Evolutionary conservation across 2,888 invertebrate species (phyloP).

Genomic region (Capitulum mitella): DNA sequence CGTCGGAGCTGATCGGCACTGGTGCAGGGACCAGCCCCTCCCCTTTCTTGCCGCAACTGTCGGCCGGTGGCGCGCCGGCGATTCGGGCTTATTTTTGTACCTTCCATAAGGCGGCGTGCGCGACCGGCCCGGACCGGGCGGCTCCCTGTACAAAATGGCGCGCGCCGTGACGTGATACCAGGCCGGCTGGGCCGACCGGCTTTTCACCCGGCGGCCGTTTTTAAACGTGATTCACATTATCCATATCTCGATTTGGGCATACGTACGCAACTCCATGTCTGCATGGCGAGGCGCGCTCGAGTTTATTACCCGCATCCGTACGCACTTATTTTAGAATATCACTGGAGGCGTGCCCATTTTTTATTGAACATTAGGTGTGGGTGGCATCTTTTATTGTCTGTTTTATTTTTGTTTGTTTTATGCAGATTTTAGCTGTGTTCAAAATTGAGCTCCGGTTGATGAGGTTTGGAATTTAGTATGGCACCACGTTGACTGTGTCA

Average conservation of each 20-base stretch:
- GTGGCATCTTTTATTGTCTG: neutral
- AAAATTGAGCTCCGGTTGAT: neutral
- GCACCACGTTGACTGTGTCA: neutral
- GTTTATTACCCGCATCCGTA: neutral
- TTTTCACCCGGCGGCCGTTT: conserved; percentile 12
- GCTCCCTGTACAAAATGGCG: conserved; percentile 9
- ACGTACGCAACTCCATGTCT: neutral
- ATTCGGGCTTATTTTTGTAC: conserved; percentile 7
- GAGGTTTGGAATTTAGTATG: neutral
- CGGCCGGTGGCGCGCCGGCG: neutral
- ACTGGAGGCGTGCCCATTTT: neutral
- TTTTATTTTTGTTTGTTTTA: neutral
- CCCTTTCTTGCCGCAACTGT: too few species aligned
- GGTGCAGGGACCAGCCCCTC: too few species aligned
- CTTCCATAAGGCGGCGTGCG: conserved; percentile 12
- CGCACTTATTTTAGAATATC: neutral
- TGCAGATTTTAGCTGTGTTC: neutral
- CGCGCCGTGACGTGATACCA: neutral
- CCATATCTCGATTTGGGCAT: conserved; percentile 16
- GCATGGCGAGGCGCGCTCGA: neutral
- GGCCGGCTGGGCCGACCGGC: neutral
- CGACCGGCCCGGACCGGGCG: neutral
- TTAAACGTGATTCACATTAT: conserved; percentile 13
- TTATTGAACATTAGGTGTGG: neutral
- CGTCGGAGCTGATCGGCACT: too few species aligned